Evolutionary conservation across 2,113 vertebrate genomes (phyloP).

Genomic region (Caranx ignobilis): DNA sequence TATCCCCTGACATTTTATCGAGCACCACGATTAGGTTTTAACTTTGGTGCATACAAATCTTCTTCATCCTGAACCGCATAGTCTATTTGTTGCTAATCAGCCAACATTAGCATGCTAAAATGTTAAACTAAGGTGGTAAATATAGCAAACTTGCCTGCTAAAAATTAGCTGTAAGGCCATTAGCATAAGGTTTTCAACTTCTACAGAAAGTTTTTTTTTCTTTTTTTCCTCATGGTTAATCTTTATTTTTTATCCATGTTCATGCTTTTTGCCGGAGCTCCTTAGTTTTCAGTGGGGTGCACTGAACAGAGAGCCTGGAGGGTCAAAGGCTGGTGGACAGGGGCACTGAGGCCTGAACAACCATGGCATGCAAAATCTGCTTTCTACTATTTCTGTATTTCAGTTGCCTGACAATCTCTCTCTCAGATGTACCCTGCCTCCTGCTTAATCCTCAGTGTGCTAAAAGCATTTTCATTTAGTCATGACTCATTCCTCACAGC

Average conservation of each 20-base stretch:
- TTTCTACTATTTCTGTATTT: conserved; percentile 25
- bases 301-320: neutral
- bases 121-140: neutral
- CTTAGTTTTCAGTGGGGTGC: neutral
- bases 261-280: too few relatives aligned
- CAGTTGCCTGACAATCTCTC: conserved; percentile 30
- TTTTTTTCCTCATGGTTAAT: too few relatives aligned
- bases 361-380: neutral
- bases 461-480: conserved; percentile 71
- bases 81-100: neutral
- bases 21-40: neutral
- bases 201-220: neutral
- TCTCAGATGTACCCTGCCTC: conserved; percentile 8
- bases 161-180: neutral
- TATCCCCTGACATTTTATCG: neutral
- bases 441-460: conserved; percentile 50
- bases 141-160: neutral
- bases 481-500: conserved; percentile 59
- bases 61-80: neutral
- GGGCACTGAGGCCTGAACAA: neutral
- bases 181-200: neutral
- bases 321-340: neutral
- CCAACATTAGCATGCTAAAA: neutral
- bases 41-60: neutral
- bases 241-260: too few relatives aligned